Evolutionary conservation across 1,140 invertebrate genomes (phyloP), one percentile per base, ranked within the genome.

Genomic region (Bursaphelenchus mucronatus): DNA sequence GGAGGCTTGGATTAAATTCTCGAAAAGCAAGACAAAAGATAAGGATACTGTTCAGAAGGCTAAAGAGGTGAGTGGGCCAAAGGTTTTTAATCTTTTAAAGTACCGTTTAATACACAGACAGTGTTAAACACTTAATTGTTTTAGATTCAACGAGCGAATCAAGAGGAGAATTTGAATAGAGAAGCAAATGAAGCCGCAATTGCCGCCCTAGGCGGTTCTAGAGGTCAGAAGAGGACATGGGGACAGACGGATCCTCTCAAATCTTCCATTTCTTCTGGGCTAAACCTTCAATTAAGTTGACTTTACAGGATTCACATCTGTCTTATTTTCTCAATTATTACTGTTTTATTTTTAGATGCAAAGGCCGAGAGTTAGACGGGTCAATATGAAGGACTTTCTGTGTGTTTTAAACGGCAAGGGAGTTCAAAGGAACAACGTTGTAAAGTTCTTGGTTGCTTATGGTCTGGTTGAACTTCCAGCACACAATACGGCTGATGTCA

Each of bases 141-240:
- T 17, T 30, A 72, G 73, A 53, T 76, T 10, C 73, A 72, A 75
- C 53, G 56, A n/a, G 71, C 71, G 13, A 66, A 72, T 39, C 50
- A 74, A 56, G 70, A 76, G 52, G 70, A 69, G 39, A 63, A 17
- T 41, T 30, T 71, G 17, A 63, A 72, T 43, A 47, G 68, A 21
- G 73, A 72, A 55, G 70, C 70, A n/a, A 72, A 72, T 50, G 70
- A 44, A 17, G 70, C 70, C n/a, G 70, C 70, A 40, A 58, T 72
- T 19, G 66, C 73, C 46, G 70, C 70, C 8, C 52, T 72, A 9
- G 73, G 70, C 11, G 73, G 67, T 21, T 59, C 9, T 59, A 40
- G 64, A 41, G 63, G 63, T 40, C 21, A 39, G 17, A 51, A 68
- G 19, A 30, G 58, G 19, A 9, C 49, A 3, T 63, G 40, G 9